phyloP scores from a whole-genome alignment of 2,797 vertebrate genomes.

The Meda fulgida region DNA sequence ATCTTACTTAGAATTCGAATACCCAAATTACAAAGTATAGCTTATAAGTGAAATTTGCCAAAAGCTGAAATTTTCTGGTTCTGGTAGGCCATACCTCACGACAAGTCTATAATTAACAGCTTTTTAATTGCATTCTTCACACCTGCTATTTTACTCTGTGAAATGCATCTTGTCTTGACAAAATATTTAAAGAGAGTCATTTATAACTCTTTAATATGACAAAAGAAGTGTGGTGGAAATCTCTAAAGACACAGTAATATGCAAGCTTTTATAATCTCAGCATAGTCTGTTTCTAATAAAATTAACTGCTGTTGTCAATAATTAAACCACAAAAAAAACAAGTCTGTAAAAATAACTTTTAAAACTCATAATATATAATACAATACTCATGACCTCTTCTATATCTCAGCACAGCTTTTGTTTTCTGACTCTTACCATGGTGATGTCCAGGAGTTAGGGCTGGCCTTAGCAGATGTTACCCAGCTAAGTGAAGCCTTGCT shows the following conservation, averaged over 20 bases:
- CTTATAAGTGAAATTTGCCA: background rate
- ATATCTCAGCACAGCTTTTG: constrained; percentile 1
- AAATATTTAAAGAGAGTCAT: background rate
- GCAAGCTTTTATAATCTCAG: background rate
- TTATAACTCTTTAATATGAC: background rate
- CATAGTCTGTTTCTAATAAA: background rate
- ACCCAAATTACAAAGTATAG: background rate
- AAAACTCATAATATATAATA: background rate
- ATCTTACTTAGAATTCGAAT: background rate
- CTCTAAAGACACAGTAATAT: background rate
- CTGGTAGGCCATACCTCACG: background rate
- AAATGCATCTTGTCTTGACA: constrained; percentile 3
- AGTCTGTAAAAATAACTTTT: background rate
- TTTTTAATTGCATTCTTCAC: background rate
- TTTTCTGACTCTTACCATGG: constrained; percentile 74
- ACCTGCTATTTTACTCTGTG: background rate
- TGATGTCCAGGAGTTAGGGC: constrained; percentile 49
- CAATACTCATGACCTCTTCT: constrained; percentile 18
- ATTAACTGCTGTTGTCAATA: background rate
- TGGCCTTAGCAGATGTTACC: constrained; percentile 74
- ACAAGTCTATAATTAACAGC: background rate
- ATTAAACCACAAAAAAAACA: background rate
- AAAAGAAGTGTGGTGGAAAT: background rate
- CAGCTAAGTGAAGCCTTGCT: constrained; percentile 72
- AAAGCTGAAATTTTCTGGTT: background rate